A percentile compares a stretch with the other conserved stretches of the same genome.
Conservation (phyloP, 2,888 invertebrate species). For the Cheilosia variabilis region DNA sequence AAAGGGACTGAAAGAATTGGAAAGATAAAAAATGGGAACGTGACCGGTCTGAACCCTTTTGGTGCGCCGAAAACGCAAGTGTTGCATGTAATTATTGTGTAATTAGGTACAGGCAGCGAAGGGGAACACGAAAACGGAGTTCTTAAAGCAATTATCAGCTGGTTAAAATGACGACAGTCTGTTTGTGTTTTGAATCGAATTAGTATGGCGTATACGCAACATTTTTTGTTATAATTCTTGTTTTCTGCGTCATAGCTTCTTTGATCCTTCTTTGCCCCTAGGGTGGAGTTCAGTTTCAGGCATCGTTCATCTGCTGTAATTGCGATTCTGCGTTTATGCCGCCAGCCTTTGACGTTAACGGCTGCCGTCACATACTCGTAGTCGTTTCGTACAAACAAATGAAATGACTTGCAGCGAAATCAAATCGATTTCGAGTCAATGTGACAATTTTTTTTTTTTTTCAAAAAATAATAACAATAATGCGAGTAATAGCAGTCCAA, state of each 20-base stretch:
- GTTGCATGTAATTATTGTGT: constrained; percentile 27
- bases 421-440: constrained; percentile 19
- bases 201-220: constrained; percentile 39
- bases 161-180: constrained; percentile 3
- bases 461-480: not conserved
- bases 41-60: not conserved
- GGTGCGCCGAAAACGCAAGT: not conserved
- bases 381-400: not conserved
- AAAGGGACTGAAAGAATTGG: constrained; percentile 15
- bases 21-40: not conserved
- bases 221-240: not conserved
- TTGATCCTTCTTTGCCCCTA: not conserved
- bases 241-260: not conserved
- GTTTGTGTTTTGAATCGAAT: not conserved
- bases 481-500: not conserved
- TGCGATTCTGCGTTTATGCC: not conserved
- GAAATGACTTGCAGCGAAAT: constrained; percentile 19
- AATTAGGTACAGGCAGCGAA: not conserved
- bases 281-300: not conserved
- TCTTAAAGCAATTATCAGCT: not conserved
- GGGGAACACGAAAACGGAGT: constrained; percentile 1
- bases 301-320: constrained; percentile 18
- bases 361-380: not conserved
- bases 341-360: not conserved
- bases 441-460: not conserved